phyloP scores from a whole-genome alignment of 1,140 invertebrate species.

The Drosophila parabipectinata region DNA sequence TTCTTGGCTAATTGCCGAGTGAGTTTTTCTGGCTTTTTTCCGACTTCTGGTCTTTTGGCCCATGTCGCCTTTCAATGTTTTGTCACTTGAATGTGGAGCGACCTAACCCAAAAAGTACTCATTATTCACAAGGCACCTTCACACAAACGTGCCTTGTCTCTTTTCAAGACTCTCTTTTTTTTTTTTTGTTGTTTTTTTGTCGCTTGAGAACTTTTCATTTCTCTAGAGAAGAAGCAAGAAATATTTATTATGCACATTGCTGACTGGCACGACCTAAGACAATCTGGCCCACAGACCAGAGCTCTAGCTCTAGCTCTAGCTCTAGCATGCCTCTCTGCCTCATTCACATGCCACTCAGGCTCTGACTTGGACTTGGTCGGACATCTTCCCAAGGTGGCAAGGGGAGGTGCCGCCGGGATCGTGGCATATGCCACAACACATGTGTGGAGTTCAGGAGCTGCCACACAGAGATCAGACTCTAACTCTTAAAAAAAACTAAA shows the following conservation, averaged over 20 bases:
- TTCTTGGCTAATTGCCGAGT: constrained; percentile 39
- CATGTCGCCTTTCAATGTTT: constrained; percentile 12
- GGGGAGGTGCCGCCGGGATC: constrained; percentile 20
- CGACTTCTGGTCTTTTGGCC: constrained; percentile 15
- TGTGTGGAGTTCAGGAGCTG: constrained; percentile 4
- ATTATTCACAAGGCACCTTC: constrained; percentile 35
- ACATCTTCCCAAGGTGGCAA: background rate
- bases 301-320: constrained; percentile 9
- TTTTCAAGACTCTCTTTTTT: constrained; percentile 11
- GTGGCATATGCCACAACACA: too few relatives aligned
- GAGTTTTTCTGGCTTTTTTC: constrained; percentile 3
- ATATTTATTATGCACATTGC: constrained; percentile 68
- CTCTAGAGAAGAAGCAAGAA: constrained; percentile 6
- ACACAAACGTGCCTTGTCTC: constrained; percentile 47
- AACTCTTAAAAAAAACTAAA: background rate
- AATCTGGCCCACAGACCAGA: constrained; percentile 61
- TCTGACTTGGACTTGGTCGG: constrained; percentile 2
- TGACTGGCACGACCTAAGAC: constrained; percentile 76
- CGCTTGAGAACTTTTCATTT: constrained; percentile 75
- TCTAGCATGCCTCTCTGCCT: constrained; percentile 7
- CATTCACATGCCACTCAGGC: constrained; percentile 75
- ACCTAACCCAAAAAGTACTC: constrained; percentile 45
- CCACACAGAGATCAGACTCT: background rate
- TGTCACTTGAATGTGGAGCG: constrained; percentile 46
- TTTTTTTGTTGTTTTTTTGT: constrained; percentile 24